Conservation (phyloP, 2,797 vertebrate genomes). For the Aselliscus stoliczkanus region DNA sequence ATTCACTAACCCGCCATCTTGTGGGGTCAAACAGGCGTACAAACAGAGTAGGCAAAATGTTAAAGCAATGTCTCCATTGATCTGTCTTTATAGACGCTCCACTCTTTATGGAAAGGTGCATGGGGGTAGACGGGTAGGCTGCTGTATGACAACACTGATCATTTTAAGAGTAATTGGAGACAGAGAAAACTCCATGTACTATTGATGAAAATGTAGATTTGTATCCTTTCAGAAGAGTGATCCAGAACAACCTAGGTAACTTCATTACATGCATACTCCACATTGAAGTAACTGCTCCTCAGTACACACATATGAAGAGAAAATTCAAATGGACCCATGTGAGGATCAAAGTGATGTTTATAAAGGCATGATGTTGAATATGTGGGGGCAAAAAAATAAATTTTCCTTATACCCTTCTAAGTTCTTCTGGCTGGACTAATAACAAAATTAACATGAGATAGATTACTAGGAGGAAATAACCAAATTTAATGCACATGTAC, state of each 20-base stretch:
- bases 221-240: neutral
- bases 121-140: no score
- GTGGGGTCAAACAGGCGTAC: no score
- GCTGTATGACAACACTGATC: no score
- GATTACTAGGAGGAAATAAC: neutral
- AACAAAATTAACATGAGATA: neutral
- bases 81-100: no score
- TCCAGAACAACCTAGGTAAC: neutral
- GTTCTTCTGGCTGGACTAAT: neutral
- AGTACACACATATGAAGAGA: neutral
- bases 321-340: neutral
- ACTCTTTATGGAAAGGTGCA: no score
- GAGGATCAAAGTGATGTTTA: neutral
- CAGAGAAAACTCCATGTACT: neutral
- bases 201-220: neutral
- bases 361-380: neutral
- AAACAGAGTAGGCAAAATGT: no score
- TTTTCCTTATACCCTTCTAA: neutral
- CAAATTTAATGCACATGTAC: neutral
- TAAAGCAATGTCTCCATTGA: no score
- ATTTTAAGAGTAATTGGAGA: neutral
- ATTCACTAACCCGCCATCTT: no score
- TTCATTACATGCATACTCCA: neutral
- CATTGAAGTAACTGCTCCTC: neutral
- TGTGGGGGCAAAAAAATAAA: neutral